These are phyloP conservation scores for Gastrophryne carolinensis DNA, from an alignment of 2,797 vertebrate species.

Conservation along the genomic window DNA sequence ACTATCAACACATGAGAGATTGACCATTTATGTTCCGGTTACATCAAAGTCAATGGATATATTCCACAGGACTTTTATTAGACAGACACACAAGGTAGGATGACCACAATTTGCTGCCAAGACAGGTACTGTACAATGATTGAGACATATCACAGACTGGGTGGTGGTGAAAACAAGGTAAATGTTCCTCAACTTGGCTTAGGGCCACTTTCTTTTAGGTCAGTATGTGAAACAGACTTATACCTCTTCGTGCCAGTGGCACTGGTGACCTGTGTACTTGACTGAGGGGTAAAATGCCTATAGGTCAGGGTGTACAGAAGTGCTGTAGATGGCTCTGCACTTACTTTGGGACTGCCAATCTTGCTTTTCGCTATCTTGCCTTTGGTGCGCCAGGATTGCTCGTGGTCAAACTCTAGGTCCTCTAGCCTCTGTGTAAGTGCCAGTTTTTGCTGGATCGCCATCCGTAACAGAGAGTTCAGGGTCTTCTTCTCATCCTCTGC, in stretches of 20 bases:
- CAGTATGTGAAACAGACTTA: slow-evolving; percentile 70
- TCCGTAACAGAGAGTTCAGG: slow-evolving; percentile 91
- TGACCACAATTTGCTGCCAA: background rate
- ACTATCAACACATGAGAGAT: too few species aligned
- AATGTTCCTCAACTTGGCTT: slow-evolving; percentile 53
- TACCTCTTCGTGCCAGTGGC: slow-evolving; percentile 86
- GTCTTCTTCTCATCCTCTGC: slow-evolving; percentile 99
- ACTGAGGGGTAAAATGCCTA: slow-evolving; percentile 82
- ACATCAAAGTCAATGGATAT: too few species aligned
- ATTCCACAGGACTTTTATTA: background rate
- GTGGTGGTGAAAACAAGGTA: background rate
- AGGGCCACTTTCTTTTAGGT: slow-evolving; percentile 65
- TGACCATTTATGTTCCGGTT: too few species aligned
- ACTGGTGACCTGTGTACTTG: slow-evolving; percentile 74
- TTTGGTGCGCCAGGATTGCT: slow-evolving; percentile 88
- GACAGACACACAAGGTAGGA: background rate
- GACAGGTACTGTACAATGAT: background rate
- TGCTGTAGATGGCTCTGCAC: slow-evolving; percentile 76
- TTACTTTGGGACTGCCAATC: slow-evolving; percentile 97
- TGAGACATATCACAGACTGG: background rate
- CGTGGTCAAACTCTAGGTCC: slow-evolving; percentile 97
- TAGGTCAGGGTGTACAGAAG: slow-evolving; percentile 76
- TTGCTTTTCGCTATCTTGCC: slow-evolving; percentile 89
- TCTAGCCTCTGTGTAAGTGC: slow-evolving; percentile 94
- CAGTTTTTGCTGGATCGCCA: slow-evolving; percentile 99